These are phyloP conservation scores for Trachelus stipa DNA, from an alignment of 2,888 invertebrate species.

Conservation along the genomic window DNA sequence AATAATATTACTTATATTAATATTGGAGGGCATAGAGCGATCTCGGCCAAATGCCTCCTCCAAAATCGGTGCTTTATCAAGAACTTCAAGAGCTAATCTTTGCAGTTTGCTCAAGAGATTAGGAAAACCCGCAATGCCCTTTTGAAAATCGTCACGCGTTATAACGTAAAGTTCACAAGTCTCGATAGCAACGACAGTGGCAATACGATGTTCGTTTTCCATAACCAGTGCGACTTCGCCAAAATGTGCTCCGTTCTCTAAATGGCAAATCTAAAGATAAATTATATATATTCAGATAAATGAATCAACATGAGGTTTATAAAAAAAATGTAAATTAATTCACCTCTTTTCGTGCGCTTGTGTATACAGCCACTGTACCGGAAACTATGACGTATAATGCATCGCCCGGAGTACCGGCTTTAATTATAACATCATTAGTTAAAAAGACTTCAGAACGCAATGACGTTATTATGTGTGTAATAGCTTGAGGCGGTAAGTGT, in stretches of 20 bases:
- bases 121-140: constrained; percentile 60
- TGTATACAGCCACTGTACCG: constrained; percentile 67
- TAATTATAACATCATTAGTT: constrained; percentile 63
- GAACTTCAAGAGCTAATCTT: constrained; percentile 47
- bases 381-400: constrained; percentile 64
- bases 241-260: constrained; percentile 67
- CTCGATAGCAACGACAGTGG: constrained; percentile 65
- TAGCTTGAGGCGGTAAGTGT: constrained; percentile 53
- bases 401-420: constrained; percentile 57
- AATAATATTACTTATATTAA: constrained; percentile 47
- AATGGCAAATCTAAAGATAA: constrained; percentile 63
- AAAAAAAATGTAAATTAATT: constrained; percentile 9
- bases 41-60: constrained; percentile 29
- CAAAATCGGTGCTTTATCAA: constrained; percentile 38
- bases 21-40: constrained; percentile 18
- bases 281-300: neutral
- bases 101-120: constrained; percentile 56
- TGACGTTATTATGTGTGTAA: constrained; percentile 50
- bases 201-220: constrained; percentile 61
- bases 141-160: constrained; percentile 59
- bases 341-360: constrained; percentile 63
- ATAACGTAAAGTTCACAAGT: constrained; percentile 65
- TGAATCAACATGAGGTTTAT: constrained; percentile 8
- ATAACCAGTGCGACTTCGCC: constrained; percentile 67
- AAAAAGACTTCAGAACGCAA: constrained; percentile 62